These are phyloP conservation scores for Chydorus sphaericus DNA, from an alignment of 2,888 invertebrate genomes.

Conservation along the genomic window DNA sequence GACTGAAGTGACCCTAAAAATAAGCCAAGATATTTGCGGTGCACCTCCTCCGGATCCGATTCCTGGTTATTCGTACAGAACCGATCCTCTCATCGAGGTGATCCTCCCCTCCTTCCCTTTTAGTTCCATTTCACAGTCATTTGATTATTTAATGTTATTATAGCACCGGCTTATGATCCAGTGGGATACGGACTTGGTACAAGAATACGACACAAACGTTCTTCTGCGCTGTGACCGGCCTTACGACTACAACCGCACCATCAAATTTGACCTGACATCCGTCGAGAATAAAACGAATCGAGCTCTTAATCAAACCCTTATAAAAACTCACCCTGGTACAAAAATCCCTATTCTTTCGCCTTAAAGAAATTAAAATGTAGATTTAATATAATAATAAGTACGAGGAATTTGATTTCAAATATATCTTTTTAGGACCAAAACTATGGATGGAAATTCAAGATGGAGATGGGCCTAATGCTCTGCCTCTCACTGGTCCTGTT, in stretches of 20 bases:
- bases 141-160: not conserved
- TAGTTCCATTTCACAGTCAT: not conserved
- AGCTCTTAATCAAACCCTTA: too few relatives aligned
- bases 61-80: conserved; percentile 9
- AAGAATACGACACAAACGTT: conserved; percentile 19
- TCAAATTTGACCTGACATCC: conserved; percentile 13
- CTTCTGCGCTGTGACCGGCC: conserved; percentile 20
- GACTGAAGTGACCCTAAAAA: conserved; percentile 12
- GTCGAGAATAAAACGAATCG: not conserved
- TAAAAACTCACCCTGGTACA: conserved; percentile 13
- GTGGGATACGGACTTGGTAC: conserved; percentile 19
- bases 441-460: conserved; percentile 21
- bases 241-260: conserved; percentile 16
- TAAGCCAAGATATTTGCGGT: conserved; percentile 19
- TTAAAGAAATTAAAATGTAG: too few relatives aligned
- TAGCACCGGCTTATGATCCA: conserved; percentile 20
- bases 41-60: conserved; percentile 15
- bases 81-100: conserved; percentile 19
- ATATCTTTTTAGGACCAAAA: conserved; percentile 19
- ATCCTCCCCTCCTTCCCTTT: not conserved
- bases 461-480: conserved; percentile 21
- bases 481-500: conserved; percentile 18
- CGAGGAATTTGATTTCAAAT: too few relatives aligned
- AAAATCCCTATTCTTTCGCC: too few relatives aligned
- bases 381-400: too few relatives aligned